Base-by-base conservation (phyloP, 2,888 invertebrate species). In the Stenichneumon culpator region DNA sequence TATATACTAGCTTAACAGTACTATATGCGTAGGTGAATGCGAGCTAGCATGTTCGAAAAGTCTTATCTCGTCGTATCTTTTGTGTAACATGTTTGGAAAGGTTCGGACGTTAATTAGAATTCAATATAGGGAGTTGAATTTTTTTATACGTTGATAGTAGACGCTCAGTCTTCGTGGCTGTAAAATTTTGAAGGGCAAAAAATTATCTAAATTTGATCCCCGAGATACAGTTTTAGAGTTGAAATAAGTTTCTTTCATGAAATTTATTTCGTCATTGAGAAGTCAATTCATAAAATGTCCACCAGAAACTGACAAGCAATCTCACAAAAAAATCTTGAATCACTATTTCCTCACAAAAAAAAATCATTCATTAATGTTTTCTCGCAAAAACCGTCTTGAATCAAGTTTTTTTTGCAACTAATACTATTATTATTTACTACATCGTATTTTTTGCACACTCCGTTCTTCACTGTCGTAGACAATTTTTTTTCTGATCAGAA, bases 1-100 rank as follows among this genome's bases (percentile, higher is more conserved):
- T 63, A 47, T 44, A 50, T n/a, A 44, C 63, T 22, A 57, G 25
- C 52, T 32, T n/a, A 47, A 57, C 39, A 32, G 32, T 69, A 11
- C 50, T 69, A n/a, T 69, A 32, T 16, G 52, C 7, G 50, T 75
- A 65, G 74, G 47, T 7, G n/a, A 60, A 60, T 73, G 44, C 44
- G 50, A 75, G 50, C 3, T 50, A 50, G 19, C 7, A 50, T 16
- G 63, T 50, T 65, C 63, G 19, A 9, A 65, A 50, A 75, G 22
- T 75, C 74, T 74, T 63, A 52, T 65, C 50, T 32, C 47, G 32
- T 65, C 65, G 50, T 14, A n/a, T 25, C 28, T 28, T 65, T 32
- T 36, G 39, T 39, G 14, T n/a, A 19, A 57, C 39, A 57, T 7
- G 14, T 68, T 57, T n/a, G 22, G 36, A 5, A 32, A 63, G 16